phyloP scores from a whole-genome alignment of 1,140 invertebrate genomes.

The Oncopodura yosiiana region DNA sequence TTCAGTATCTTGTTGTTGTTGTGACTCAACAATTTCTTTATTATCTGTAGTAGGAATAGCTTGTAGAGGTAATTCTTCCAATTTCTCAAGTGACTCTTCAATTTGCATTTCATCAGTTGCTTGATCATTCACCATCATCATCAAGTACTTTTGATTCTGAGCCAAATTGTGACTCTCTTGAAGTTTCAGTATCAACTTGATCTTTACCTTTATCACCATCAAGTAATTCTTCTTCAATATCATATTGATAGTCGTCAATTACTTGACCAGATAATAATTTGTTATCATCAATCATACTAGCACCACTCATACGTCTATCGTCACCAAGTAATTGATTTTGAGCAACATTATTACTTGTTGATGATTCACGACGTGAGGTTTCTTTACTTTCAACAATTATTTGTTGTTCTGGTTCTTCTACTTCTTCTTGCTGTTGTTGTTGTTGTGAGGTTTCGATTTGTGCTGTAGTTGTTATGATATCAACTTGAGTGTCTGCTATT shows the following conservation, averaged over 20 bases:
- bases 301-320: constrained; percentile 7
- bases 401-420: background rate
- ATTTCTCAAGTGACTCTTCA: no score
- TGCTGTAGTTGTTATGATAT: no score
- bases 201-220: constrained; percentile 5
- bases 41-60: constrained; percentile 3
- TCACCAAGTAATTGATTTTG: no score
- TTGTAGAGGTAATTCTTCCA: no score
- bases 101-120: constrained; percentile 11
- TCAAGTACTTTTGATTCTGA: constrained; percentile 18
- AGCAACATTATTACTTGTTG: no score
- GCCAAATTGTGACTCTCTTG: constrained; percentile 21
- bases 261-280: no score
- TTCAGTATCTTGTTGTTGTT: background rate
- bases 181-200: constrained; percentile 21
- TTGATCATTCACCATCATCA: constrained; percentile 21
- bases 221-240: constrained; percentile 5
- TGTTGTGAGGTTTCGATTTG: constrained; percentile 50
- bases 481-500: no score
- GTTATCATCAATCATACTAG: constrained; percentile 16
- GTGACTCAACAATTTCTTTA: background rate
- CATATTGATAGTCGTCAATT: constrained; percentile 15
- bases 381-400: background rate
- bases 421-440: constrained; percentile 36
- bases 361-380: no score